A percentile compares a stretch with the other conserved stretches of the same genome.
Conservation (phyloP, 2,113 vertebrate species). For the Spea multiplicata region DNA sequence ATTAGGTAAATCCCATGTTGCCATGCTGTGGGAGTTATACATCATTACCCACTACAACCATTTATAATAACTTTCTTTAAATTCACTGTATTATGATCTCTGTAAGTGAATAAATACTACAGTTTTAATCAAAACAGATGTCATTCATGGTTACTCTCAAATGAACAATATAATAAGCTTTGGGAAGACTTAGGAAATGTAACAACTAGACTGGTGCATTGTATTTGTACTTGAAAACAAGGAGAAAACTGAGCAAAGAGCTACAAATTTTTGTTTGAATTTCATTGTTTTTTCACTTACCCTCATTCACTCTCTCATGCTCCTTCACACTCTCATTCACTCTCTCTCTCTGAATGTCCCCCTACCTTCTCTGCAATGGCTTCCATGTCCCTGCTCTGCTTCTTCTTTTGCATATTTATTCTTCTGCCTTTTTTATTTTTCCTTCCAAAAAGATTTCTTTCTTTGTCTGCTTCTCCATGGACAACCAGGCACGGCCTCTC, state of each 20-base stretch:
- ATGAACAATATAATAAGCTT: neutral
- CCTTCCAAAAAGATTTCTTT: too few species aligned
- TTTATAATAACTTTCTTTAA: constrained; percentile 16
- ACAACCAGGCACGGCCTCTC: too few species aligned
- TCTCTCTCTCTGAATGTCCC: too few species aligned
- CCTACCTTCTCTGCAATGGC: too few species aligned
- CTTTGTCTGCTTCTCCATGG: too few species aligned
- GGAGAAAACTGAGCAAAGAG: too few species aligned
- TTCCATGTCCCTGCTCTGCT: neutral
- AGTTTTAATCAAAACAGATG: neutral
- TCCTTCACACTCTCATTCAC: too few species aligned
- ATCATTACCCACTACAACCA: constrained; percentile 23
- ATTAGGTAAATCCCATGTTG: constrained; percentile 17
- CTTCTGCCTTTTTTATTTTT: neutral
- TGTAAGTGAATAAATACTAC: constrained; percentile 6
- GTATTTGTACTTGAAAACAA: neutral
- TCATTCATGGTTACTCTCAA: neutral
- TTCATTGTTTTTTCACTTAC: too few species aligned
- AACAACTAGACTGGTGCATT: neutral
- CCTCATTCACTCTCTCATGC: too few species aligned
- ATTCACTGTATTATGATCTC: constrained; percentile 1
- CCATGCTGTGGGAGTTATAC: neutral
- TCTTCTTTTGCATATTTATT: constrained; percentile 6
- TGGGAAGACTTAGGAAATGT: neutral
- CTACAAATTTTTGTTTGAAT: too few species aligned